Base-by-base conservation (phyloP, 2,888 invertebrate genomes). In the Drosophila falleni region DNA sequence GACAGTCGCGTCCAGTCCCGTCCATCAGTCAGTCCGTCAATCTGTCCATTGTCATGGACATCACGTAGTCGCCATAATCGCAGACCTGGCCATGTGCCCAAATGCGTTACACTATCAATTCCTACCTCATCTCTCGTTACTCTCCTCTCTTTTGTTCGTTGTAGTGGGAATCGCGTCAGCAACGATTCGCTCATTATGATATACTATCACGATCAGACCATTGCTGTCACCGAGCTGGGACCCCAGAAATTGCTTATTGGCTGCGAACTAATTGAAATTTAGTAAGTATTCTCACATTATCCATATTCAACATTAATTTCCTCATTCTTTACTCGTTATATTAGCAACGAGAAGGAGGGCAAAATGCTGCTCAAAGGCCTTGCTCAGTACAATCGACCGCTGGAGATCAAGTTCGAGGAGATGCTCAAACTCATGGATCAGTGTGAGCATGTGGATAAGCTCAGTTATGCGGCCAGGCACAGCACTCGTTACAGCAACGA, bases 201-300 rank as follows among this genome's bases (percentile, higher is more conserved):
- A 74, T 97, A 96, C 92, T 94, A 95, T 92, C 94, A 96, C 93
- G 97, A 97, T 89, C 96, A 96, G 93, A 96, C 97, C 1, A 95
- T 97, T 46, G 97, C 97, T 1, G 95, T 97, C 46, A 95, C 97
- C 49, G 97, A 97, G 91, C 93, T 97, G 66, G 96, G 96, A 5
- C 94, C 94, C 6, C 94, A 94, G 71, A 96, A 96, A 91, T 93
- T 95, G 84, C 93, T 96, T 67, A 94, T 96, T 54, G 95, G 95
- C 90, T 97, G 97, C 91, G 96, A 97, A 91, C 94, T 97, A 84
- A 96, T 97, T 90, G 97, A 97, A 94, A 96, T 97, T 80, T 95
- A 95, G 97, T 97, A 93, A 96, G 97, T 54, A 16, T 15, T 13
- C 16, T 15, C 90, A 11, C 15, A 9, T 11, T 16, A 31, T 15